Base-by-base conservation (phyloP, 2,888 invertebrate species). In the Agrochola litura region DNA sequence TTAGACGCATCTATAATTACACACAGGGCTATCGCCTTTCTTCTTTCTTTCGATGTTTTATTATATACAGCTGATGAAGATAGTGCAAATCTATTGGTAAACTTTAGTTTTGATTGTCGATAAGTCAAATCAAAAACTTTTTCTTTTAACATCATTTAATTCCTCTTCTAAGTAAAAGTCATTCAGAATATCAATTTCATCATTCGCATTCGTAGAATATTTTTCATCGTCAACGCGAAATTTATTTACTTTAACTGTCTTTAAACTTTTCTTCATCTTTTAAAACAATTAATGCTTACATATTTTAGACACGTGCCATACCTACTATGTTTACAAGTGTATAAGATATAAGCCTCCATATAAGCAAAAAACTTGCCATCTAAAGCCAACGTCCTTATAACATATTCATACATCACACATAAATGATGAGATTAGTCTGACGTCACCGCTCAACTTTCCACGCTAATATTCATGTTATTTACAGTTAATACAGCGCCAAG, bases 381-480 rank as follows among this genome's bases (percentile, higher is more conserved):
- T 72, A 43, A 65, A 84, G 90, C 73, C 90, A 90, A 90, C 79
- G 88, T 89, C 89, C 89, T 87, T 83, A 84, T 90, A 86, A 89
- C 77, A 87, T 89, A 89, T 91, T 89, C 90, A 86, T 81, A 87
- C 82, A 86, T 90, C 89, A 89, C 89, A 88, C 88, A 89, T 90
- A 89, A 81, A 75, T 84, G 90, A 90, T 89, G 84, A 91, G 89
- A 90, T 91, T 90, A 87, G 78, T 67, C 56, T 91, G 91, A 92
- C 90, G 90, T 91, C 91, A 91, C 54, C 77, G 74, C 73, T 77
- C 85, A 79, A 91, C 91, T 92, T 92, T 92, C 91, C 85, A 90
- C 84, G 75, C 77, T 81, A 89, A 90, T 85, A 88, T 89, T 90
- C 84, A 88, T 87, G 86, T 84, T 86, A 88, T 87, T 83, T 81